Percentiles rank a stretch among this genome's conserved stretches.
phyloP scores from a whole-genome alignment of 2,797 vertebrate species.

The Apogon talboti region DNA sequence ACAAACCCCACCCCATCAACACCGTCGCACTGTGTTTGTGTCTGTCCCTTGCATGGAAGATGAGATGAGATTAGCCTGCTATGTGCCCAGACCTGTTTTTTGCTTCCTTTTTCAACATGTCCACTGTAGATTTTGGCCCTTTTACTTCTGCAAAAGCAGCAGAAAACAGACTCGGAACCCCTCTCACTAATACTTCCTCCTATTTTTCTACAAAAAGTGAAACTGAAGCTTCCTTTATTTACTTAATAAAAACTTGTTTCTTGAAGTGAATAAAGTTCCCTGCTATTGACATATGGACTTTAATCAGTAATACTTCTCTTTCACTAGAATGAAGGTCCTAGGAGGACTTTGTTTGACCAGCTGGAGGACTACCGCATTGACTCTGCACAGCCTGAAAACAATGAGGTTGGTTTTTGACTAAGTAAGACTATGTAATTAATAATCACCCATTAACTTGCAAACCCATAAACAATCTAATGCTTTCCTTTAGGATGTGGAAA shows the following conservation, averaged over 20 bases:
- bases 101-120: slow-evolving; percentile 44
- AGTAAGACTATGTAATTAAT: background rate
- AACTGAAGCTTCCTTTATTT: slow-evolving; percentile 8
- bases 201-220: slow-evolving; percentile 18
- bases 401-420: slow-evolving; percentile 61
- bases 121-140: background rate
- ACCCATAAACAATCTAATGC: background rate
- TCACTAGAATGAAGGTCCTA: slow-evolving; percentile 64
- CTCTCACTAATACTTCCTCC: slow-evolving; percentile 33
- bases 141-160: slow-evolving; percentile 62
- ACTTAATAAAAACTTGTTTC: background rate
- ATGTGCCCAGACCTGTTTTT: slow-evolving; percentile 65
- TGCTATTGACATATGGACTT: background rate
- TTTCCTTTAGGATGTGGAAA: slow-evolving; percentile 73
- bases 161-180: slow-evolving; percentile 11
- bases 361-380: slow-evolving; percentile 75
- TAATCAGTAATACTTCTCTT: slow-evolving; percentile 11
- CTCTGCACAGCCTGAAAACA: slow-evolving; percentile 34
- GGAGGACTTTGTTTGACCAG: slow-evolving; percentile 72
- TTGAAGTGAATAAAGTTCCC: background rate
- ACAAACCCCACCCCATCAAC: slow-evolving; percentile 30
- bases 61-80: slow-evolving; percentile 33
- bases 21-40: background rate
- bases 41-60: background rate
- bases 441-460: background rate